phyloP scores from a whole-genome alignment of 2,888 invertebrate genomes.

The Erannis defoliaria region DNA sequence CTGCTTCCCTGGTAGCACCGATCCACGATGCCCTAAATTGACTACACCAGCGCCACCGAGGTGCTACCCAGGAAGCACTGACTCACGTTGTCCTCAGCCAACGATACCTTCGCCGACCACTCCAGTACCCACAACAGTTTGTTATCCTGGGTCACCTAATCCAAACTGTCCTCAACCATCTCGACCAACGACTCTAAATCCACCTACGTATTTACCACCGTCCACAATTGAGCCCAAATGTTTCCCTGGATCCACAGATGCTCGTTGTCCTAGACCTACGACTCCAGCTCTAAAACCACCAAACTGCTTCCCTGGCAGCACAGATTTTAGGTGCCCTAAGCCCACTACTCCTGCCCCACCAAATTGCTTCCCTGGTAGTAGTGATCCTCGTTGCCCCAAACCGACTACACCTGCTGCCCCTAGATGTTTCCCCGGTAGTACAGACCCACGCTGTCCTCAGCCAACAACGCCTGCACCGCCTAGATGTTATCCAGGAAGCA shows the following conservation, averaged over 20 bases:
- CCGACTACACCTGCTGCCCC: conserved; percentile 36
- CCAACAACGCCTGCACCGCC: conserved; percentile 48
- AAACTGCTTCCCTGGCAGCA: conserved; percentile 52
- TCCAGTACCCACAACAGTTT: conserved; percentile 28
- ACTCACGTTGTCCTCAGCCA: conserved; percentile 46
- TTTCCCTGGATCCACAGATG: conserved; percentile 34
- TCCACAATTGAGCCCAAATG: conserved; percentile 31
- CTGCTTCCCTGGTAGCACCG: conserved; percentile 62
- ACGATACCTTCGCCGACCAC: too few relatives aligned
- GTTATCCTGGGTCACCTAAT: conserved; percentile 44
- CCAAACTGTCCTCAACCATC: conserved; percentile 46
- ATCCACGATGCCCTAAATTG: conserved; percentile 50
- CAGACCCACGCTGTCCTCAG: conserved; percentile 43
- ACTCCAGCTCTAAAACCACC: too few relatives aligned
- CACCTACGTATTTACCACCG: conserved; percentile 51
- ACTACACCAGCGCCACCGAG: conserved; percentile 48
- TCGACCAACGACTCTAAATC: conserved; percentile 53
- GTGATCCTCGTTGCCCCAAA: conserved; percentile 44
- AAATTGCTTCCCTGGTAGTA: conserved; percentile 51
- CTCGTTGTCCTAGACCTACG: too few relatives aligned
- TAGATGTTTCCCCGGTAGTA: conserved; percentile 49
- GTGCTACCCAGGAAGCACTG: conserved; percentile 42
- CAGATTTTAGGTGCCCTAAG: conserved; percentile 59
- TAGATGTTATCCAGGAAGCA: conserved; percentile 58
- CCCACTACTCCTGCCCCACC: conserved; percentile 51